Percentiles rank a stretch among this genome's conserved stretches.
These are phyloP conservation scores for Meriones psammophilus DNA, from an alignment of 2,797 vertebrate genomes.

Conservation along the genomic window DNA sequence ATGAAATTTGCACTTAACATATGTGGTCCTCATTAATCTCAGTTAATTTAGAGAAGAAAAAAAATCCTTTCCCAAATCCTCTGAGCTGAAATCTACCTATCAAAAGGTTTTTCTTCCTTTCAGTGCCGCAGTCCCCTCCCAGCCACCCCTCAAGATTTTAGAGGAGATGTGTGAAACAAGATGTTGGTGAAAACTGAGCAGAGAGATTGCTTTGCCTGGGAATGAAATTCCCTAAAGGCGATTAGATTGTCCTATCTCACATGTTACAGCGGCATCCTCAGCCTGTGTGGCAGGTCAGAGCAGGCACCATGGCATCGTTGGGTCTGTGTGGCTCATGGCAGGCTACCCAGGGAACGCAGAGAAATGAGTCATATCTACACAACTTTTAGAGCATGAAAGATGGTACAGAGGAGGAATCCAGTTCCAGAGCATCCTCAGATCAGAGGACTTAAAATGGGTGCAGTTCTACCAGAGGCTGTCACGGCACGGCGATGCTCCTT, in stretches of 20 bases:
- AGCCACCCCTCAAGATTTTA: background rate
- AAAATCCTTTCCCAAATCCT: background rate
- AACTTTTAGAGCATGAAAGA: background rate
- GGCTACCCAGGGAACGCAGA: rapidly evolving
- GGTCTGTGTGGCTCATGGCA: background rate
- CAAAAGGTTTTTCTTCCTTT: background rate
- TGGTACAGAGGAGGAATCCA: background rate
- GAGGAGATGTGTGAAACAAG: background rate
- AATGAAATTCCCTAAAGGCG: background rate
- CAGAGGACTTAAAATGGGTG: background rate
- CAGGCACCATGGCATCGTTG: rapidly evolving
- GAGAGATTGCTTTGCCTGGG: background rate
- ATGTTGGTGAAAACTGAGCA: background rate
- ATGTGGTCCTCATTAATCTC: slow-evolving; percentile 57
- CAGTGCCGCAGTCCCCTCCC: background rate
- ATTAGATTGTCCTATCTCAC: background rate
- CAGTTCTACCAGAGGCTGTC: background rate
- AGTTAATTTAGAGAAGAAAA: slow-evolving; percentile 37
- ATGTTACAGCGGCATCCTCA: background rate
- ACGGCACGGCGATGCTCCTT: background rate
- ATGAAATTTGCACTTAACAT: slow-evolving; percentile 59
- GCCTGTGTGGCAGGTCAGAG: background rate
- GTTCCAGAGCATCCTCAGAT: background rate
- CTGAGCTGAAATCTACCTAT: slow-evolving; percentile 44
- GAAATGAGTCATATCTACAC: background rate